A percentile compares a stretch with the other conserved stretches of the same genome.
Conservation (phyloP, 2,797 vertebrate species). For the Lerista edwardsae region DNA sequence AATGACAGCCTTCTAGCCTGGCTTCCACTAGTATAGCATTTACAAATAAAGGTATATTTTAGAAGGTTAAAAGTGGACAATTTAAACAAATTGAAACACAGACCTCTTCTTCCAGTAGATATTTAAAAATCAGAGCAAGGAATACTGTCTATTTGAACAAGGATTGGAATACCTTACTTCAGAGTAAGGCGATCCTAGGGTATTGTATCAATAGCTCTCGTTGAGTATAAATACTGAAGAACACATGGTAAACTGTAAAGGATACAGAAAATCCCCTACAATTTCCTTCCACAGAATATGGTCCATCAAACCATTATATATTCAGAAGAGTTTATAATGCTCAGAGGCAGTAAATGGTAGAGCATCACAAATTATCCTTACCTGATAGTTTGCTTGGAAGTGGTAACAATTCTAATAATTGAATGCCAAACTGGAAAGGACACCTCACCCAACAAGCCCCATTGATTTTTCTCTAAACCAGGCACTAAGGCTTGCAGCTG, state of each 20-base stretch:
- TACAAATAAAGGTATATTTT: constrained; percentile 2
- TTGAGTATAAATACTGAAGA: background rate
- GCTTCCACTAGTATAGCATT: background rate
- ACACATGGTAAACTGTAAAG: background rate
- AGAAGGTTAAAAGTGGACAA: background rate
- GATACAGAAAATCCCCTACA: background rate
- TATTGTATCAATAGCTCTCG: background rate
- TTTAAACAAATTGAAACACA: background rate
- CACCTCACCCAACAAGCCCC: background rate
- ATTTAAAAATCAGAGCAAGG: background rate
- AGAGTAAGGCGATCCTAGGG: background rate
- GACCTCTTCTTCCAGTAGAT: background rate
- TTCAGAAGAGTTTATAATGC: background rate
- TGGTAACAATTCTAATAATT: background rate
- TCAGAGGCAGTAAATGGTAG: background rate
- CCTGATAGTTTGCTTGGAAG: background rate
- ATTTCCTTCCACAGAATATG: background rate
- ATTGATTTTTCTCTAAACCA: too few relatives aligned
- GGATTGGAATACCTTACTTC: background rate
- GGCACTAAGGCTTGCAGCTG: too few relatives aligned
- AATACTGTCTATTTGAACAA: background rate
- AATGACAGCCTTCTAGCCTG: background rate
- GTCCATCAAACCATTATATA: background rate
- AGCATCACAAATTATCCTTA: background rate
- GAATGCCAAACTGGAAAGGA: background rate